These are phyloP conservation scores for Lytechinus pictus DNA, from an alignment of 35 echinoderm and acorn worm genomes.

Conservation along the genomic window DNA sequence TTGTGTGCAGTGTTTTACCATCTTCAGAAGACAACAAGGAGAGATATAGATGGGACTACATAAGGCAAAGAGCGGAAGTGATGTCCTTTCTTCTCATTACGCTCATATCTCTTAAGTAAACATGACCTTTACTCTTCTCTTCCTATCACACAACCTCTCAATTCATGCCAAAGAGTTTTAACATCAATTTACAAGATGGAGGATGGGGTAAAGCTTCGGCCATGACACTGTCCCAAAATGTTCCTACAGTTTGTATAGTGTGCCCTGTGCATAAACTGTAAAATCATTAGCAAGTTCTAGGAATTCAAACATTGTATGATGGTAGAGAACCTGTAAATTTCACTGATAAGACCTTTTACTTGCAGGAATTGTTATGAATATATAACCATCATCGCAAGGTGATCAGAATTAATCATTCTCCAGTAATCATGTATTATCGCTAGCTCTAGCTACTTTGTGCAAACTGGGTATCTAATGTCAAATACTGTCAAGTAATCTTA, in stretches of 20 bases:
- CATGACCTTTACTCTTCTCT: constrained; percentile 12
- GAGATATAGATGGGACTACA: not conserved
- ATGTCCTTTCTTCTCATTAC: not conserved
- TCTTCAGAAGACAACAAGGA: not conserved
- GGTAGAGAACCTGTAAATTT: not conserved
- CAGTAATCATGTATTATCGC: not conserved
- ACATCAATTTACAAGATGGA: not conserved
- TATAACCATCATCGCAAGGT: not conserved
- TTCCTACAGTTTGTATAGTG: not conserved
- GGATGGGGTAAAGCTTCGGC: not conserved
- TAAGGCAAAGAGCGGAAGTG: not conserved
- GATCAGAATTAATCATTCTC: not conserved
- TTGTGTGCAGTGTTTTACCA: not conserved
- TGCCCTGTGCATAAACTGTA: not conserved
- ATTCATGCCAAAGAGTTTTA: not conserved
- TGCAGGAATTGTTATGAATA: not conserved
- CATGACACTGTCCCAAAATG: not conserved
- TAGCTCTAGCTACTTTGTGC: not conserved
- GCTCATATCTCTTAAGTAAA: constrained; percentile 25
- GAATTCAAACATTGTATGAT: not conserved
- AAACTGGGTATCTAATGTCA: not conserved
- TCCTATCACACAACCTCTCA: not conserved
- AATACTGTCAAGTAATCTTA: not conserved
- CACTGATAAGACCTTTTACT: not conserved
- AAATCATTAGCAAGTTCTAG: not conserved